A percentile compares a stretch with the other conserved stretches of the same genome.
Conservation (phyloP, 2,113 vertebrate species). For the Triplophysa dalaica region DNA sequence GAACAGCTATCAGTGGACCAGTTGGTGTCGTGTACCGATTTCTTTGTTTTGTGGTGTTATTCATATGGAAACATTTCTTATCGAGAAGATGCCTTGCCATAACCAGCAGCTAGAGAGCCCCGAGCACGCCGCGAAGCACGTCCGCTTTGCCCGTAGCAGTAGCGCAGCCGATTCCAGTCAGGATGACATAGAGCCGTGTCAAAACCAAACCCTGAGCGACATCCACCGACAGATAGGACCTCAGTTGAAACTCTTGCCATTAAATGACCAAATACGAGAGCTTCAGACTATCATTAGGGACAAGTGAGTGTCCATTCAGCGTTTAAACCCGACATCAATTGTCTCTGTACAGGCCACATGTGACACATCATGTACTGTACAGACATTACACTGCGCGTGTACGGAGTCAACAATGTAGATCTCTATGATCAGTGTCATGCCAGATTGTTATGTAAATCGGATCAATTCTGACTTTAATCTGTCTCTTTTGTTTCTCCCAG, state of each 20-base stretch:
- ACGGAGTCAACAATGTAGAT: not conserved
- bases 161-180: slow-evolving; percentile 29
- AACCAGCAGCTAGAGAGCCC: slow-evolving; percentile 62
- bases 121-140: slow-evolving; percentile 58
- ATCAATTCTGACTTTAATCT: not conserved
- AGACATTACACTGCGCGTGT: not conserved
- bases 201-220: slow-evolving; percentile 26
- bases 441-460: not conserved
- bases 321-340: not conserved
- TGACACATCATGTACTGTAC: not conserved
- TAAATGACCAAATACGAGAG: slow-evolving; percentile 84
- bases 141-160: slow-evolving; percentile 63
- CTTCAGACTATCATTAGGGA: slow-evolving; percentile 84
- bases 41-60: not conserved
- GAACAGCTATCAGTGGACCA: not conserved
- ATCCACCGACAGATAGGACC: slow-evolving; percentile 58
- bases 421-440: not conserved
- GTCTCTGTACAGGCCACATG: not conserved
- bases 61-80: slow-evolving; percentile 53
- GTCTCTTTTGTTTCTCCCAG: slow-evolving; percentile 36
- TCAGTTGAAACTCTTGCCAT: slow-evolving; percentile 79
- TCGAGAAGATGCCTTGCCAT: slow-evolving; percentile 70
- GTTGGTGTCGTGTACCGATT: not conserved
- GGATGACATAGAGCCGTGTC: slow-evolving; percentile 34
- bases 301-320: slow-evolving; percentile 67